phyloP scores from a whole-genome alignment of 1,140 invertebrate species.

The Caenorhabditis inopinata region DNA sequence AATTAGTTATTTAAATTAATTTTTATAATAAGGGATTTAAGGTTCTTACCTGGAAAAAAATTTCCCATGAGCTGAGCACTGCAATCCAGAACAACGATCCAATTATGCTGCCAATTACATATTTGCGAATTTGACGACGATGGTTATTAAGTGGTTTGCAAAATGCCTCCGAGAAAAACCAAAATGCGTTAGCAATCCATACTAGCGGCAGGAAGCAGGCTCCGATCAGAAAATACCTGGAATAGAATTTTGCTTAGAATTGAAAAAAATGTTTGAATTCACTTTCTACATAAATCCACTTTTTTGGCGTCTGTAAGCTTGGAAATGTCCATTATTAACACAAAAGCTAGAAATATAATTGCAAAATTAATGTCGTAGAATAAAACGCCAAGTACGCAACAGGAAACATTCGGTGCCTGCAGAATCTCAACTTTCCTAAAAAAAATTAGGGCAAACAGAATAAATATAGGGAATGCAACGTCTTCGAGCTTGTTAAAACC shows the following conservation, averaged over 20 bases:
- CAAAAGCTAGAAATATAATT: neutral
- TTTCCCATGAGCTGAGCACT: neutral
- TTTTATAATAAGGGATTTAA: no score
- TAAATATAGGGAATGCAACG: no score
- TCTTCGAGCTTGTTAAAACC: no score
- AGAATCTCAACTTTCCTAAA: neutral
- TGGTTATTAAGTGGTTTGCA: neutral
- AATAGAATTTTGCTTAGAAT: neutral
- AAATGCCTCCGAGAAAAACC: slow-evolving; percentile 14
- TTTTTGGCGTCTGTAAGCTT: slow-evolving; percentile 7
- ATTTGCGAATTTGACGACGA: slow-evolving; percentile 10
- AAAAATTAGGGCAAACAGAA: no score
- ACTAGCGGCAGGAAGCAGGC: slow-evolving; percentile 7
- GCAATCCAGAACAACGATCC: neutral
- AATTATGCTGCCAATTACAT: slow-evolving; percentile 1
- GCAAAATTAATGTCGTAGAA: neutral
- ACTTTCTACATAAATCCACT: slow-evolving; percentile 27
- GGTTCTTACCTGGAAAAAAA: neutral
- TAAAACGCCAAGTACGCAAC: neutral
- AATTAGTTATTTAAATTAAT: no score
- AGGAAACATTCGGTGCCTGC: neutral
- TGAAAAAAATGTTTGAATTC: neutral
- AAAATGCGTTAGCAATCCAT: slow-evolving; percentile 13
- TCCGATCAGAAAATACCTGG: neutral
- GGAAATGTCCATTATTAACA: slow-evolving; percentile 1